Evolutionary conservation across 2,888 invertebrate genomes (phyloP), one percentile per base, ranked within the genome.

Genomic region (Campoplex capitator): DNA sequence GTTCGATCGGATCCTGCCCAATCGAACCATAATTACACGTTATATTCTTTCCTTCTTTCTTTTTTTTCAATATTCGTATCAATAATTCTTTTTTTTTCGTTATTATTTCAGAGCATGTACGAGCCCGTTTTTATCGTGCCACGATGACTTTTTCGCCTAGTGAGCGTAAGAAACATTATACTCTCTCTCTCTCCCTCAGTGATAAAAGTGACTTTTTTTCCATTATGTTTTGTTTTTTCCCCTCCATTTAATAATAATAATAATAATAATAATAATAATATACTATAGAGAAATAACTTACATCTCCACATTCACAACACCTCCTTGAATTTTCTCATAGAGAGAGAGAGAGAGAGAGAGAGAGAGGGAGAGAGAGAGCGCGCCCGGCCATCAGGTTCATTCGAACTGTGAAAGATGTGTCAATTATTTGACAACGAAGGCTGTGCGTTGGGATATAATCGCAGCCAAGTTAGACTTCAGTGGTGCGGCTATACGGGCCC

Each of bases 401-500:
- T 56, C 45, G 73, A 73, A 80, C 76, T 32, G 35, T 54, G 68
- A 78, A 42, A 84, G 58, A 58, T 58, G 28, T 42, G 73, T 18
- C 18, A 67, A 42, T 42, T 56, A 42, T 35, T 71, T 56, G 32
- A 70, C 68, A n/a, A 23, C 42, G 28, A 62, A 58, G n/a, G 51
- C 45, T 86, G 38, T 38, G 35, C 9, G 42, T 38, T n/a, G n/a
- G 38, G 38, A 16, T 42, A 23, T n/a, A 32, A 38, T 68, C 68
- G 42, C n/a, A 38, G 68, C 32, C 32, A 38, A 54, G 51, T 92
- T 93, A 95, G 85, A 94, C 95, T 90, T 94, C 94, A 68, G 94
- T 94, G 83, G 94, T 94, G 76, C 94, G 93, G 89, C 94, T 94
- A 89, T 92, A 94, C 11, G 94, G 94, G 80, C 91, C 90, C 51